Evolutionary conservation across 2,797 vertebrate genomes (phyloP).

Genomic region (Pseudochirops corinnae): DNA sequence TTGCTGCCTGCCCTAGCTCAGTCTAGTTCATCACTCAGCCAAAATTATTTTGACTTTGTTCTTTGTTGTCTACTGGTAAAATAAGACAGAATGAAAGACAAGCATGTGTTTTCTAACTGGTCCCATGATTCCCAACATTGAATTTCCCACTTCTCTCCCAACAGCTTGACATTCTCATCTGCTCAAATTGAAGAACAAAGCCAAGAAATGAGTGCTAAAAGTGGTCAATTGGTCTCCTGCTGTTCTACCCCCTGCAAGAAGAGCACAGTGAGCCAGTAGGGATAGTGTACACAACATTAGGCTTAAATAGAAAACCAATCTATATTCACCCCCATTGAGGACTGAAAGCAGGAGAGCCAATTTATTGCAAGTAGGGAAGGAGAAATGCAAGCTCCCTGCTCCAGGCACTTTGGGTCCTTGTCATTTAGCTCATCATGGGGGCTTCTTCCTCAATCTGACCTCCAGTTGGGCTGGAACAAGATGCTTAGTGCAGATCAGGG

Average conservation of each 20-base stretch:
- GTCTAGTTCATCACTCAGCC: slow-evolving; percentile 26
- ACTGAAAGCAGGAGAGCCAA: slow-evolving; percentile 66
- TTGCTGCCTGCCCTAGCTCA: slow-evolving; percentile 48
- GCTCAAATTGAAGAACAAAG: slow-evolving; percentile 19
- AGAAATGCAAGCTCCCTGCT: slow-evolving; percentile 50
- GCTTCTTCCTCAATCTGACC: slow-evolving; percentile 66
- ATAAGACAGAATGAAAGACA: slow-evolving; percentile 27
- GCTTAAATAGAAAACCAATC: slow-evolving; percentile 76
- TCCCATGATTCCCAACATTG: neutral
- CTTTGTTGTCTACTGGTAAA: slow-evolving; percentile 55
- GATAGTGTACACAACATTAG: slow-evolving; percentile 65
- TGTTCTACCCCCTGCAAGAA: slow-evolving; percentile 57
- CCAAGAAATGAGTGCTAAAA: slow-evolving; percentile 39
- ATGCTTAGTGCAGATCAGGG: slow-evolving; percentile 33
- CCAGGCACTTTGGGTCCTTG: slow-evolving; percentile 63
- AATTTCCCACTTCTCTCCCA: neutral
- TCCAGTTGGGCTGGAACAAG: slow-evolving; percentile 67
- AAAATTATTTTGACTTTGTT: slow-evolving; percentile 55
- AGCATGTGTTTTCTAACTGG: neutral
- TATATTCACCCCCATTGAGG: slow-evolving; percentile 69
- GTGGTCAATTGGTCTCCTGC: slow-evolving; percentile 68
- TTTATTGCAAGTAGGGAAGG: slow-evolving; percentile 71
- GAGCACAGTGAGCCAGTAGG: slow-evolving; percentile 57
- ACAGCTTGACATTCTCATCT: neutral
- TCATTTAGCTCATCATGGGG: slow-evolving; percentile 64